Base-by-base conservation (phyloP, 2,113 vertebrate genomes). In the Corythaixoides concolor region DNA sequence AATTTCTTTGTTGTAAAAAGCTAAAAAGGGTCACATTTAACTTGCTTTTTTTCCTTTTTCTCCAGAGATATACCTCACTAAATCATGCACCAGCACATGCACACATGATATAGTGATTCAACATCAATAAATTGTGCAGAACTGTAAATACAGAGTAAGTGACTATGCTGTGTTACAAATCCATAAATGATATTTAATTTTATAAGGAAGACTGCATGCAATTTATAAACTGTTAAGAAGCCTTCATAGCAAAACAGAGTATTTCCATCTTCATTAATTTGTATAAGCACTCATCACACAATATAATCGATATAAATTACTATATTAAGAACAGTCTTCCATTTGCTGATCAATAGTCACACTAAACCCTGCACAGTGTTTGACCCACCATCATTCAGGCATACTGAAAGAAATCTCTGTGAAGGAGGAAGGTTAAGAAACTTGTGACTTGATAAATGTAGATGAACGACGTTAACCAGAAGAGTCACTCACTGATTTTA, bases 21-120 rank as follows among this genome's bases (percentile, higher is more conserved):
- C n/a, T 49, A 72, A 79, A 70, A 47, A 37, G 1, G 3, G 2
- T 50, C 16, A 47, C 0, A 0, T 78, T 85, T 37, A 53, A 27
- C 11, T 2, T 2, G 13, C 3, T 5, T 43, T 41, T 63, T 28
- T 63, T 59, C 11, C 15, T 32, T 80, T 90, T 52, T 59, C 26
- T 64, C 28, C 35, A 52, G 52, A 55, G 13, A 39, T 8, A 19
- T 9, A 18, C 12, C 47, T 78, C 14, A 28, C 35, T 69, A 91
- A 72, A 63, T 52, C 33, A 78, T 20, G 8, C 20, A 53, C 8
- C 62, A 91, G 53, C 5, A 53, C 15, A 39, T 15, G 15, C 24
- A 55, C 10, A 39, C 6, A 35, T 2, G 59, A 78, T 73, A 28
- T 10, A 68, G 7, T 43, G 30, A 47, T 73, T 68, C 28, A n/a